Base-by-base conservation (phyloP, 2,888 invertebrate genomes). In the Brassicogethes aeneus region DNA sequence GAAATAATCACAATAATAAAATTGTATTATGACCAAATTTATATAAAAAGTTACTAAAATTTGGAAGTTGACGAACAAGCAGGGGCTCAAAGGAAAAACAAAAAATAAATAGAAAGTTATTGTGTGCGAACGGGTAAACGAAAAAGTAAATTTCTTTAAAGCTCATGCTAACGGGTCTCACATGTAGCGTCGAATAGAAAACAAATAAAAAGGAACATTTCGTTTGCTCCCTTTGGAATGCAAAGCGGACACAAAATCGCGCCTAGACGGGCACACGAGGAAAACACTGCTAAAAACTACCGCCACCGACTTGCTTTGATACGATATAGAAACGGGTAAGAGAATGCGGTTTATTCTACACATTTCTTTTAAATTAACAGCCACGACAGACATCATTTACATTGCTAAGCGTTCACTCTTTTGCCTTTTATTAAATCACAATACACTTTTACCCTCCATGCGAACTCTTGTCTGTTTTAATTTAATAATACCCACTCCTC, bases 131-230 rank as follows among this genome's bases (percentile, higher is more conserved):
- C 23, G 23, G 23, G n/a, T 10, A 10, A 23, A 23, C 5, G 23
- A 23, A 42, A 48, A 48, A 48, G 53, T 53, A 49, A 54, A 54
- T 55, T 52, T 45, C 46, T 48, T 48, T 45, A 45, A 48, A 52
- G 48, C 44, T 45, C 44, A 49, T 46, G 42, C 50, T 49, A 54
- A 53, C 52, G 50, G 51, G 47, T 46, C 50, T 50, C 48, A 48
- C 48, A 51, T 54, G 52, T 54, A 53, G 52, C 48, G 34, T 45
- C 40, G 47, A 50, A 49, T 44, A 41, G 48, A 47, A 51, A 52
- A 51, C 53, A 53, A 55, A 56, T 53, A 55, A 54, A 53, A 34
- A 41, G 43, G 41, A 40, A 37, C 41, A 44, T 45, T 38, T 36
- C 44, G 45, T 45, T 43, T 36, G 43, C 43, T 46, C 44, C 41